Evolutionary conservation across 2,113 vertebrate genomes (phyloP).

Genomic region (Coturnix japonica): DNA sequence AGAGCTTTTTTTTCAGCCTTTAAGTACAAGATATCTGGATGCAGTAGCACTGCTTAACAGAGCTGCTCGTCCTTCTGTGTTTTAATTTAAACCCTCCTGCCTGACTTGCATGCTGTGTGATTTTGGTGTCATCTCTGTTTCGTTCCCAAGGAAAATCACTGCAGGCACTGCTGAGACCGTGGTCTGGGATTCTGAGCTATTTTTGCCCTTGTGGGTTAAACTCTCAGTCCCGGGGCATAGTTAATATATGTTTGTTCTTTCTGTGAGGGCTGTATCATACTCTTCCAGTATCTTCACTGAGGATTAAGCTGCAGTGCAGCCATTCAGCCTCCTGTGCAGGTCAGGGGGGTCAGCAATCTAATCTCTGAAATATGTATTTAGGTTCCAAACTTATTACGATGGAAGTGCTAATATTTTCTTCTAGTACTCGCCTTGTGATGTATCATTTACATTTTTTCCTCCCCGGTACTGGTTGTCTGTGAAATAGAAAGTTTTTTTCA

Average conservation of each 20-base stretch:
- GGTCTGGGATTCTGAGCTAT: neutral
- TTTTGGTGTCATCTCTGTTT: neutral
- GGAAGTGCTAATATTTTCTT: slow-evolving; percentile 43
- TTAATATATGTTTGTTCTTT: neutral
- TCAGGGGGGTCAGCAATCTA: slow-evolving; percentile 33
- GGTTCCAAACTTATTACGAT: slow-evolving; percentile 60
- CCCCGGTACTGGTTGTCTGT: neutral
- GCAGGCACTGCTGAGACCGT: neutral
- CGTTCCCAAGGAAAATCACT: neutral
- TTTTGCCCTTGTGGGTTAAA: slow-evolving; percentile 18
- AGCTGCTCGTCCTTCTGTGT: neutral
- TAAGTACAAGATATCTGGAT: neutral
- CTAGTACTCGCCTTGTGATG: neutral
- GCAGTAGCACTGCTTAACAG: neutral
- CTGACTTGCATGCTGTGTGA: neutral
- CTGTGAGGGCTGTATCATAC: slow-evolving; percentile 25
- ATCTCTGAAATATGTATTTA: slow-evolving; percentile 62
- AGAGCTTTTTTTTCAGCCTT: neutral
- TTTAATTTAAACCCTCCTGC: neutral
- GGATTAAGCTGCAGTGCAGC: slow-evolving; percentile 48
- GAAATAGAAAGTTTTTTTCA: neutral
- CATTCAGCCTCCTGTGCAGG: slow-evolving; percentile 29
- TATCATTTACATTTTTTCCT: slow-evolving; percentile 4
- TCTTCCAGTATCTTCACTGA: slow-evolving; percentile 16
- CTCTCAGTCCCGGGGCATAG: neutral